These are phyloP conservation scores for Eustalomyia histrio DNA, from an alignment of 2,888 invertebrate genomes.

Conservation along the genomic window DNA sequence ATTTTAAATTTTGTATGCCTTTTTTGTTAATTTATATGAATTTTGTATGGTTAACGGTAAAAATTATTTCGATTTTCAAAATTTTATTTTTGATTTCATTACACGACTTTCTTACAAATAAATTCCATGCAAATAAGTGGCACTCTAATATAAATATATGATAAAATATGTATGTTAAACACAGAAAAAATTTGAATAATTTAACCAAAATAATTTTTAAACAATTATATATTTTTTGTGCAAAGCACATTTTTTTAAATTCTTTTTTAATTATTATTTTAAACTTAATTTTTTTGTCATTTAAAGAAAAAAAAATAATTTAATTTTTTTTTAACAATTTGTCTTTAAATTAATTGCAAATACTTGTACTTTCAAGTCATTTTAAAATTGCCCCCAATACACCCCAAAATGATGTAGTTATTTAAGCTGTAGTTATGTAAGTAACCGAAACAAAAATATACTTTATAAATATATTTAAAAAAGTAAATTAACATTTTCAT, in stretches of 20 bases:
- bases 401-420: slow-evolving; percentile 21
- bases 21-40: too few species aligned
- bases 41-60: too few species aligned
- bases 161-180: too few species aligned
- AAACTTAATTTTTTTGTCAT: too few species aligned
- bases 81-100: too few species aligned
- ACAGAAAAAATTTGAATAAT: background rate
- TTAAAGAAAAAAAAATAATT: background rate
- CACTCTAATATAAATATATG: too few species aligned
- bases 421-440: slow-evolving; percentile 54
- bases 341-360: background rate
- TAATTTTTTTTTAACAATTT: slow-evolving; percentile 6
- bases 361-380: slow-evolving; percentile 15
- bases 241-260: slow-evolving; percentile 55
- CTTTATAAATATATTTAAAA: slow-evolving; percentile 19
- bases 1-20: too few species aligned
- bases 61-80: too few species aligned
- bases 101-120: too few species aligned
- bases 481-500: slow-evolving; percentile 32
- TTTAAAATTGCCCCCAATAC: slow-evolving; percentile 26
- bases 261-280: background rate
- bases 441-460: slow-evolving; percentile 34
- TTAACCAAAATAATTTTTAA: background rate
- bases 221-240: slow-evolving; percentile 30
- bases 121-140: too few species aligned